phyloP scores from a whole-genome alignment of 2,888 invertebrate genomes.

The Calameuta filiformis region DNA sequence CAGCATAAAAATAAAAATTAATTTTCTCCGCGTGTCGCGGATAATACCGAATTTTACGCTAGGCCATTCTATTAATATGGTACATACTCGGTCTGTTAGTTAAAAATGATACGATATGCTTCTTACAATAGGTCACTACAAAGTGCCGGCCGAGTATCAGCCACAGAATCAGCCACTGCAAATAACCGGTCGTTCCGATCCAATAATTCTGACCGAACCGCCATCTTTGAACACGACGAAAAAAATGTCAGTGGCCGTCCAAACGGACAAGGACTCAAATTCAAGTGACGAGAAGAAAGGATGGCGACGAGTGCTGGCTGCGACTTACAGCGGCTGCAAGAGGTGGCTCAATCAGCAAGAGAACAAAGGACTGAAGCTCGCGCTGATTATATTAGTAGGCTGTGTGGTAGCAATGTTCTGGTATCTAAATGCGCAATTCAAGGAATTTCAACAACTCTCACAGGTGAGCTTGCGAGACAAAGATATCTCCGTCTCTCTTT shows the following conservation, averaged over 20 bases:
- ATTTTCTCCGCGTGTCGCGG: no score
- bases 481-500: no score
- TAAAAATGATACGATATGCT: not conserved
- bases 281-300: conserved; percentile 33
- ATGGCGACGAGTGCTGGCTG: conserved; percentile 41
- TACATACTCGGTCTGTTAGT: no score
- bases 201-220: conserved; percentile 44
- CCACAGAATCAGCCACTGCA: conserved; percentile 56
- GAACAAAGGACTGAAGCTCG: conserved; percentile 78
- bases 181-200: conserved; percentile 62
- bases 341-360: conserved; percentile 81
- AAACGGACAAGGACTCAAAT: conserved; percentile 27
- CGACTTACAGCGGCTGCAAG: conserved; percentile 56
- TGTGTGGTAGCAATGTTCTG: conserved; percentile 79
- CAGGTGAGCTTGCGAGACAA: conserved; percentile 41
- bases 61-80: no score
- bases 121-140: conserved; percentile 50
- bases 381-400: conserved; percentile 75
- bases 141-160: conserved; percentile 57
- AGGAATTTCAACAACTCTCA: conserved; percentile 62
- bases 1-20: no score
- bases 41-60: no score
- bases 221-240: conserved; percentile 35
- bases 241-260: conserved; percentile 30
- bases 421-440: conserved; percentile 80